Conservation (phyloP, 2,888 invertebrate genomes). For the Anthophora plumipes region DNA sequence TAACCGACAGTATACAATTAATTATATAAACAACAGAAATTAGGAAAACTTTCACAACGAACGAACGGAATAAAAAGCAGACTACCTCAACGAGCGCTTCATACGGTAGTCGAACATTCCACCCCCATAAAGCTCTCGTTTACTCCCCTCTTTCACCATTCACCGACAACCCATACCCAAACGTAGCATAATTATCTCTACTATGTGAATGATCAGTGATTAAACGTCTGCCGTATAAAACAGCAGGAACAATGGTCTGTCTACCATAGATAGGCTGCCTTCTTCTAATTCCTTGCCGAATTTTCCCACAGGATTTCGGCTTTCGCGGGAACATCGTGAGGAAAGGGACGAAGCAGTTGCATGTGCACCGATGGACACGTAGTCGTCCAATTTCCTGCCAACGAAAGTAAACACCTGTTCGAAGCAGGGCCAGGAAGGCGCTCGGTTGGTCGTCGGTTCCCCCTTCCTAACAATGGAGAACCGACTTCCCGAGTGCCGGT, state of each 20-base stretch:
- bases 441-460: constrained; percentile 65
- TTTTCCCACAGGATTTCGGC: constrained; percentile 28
- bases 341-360: constrained; percentile 6
- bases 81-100: no score
- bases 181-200: background rate
- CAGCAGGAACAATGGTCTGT: background rate
- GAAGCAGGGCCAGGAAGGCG: constrained; percentile 59
- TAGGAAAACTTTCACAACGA: background rate
- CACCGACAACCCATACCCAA: background rate
- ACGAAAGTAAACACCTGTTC: constrained; percentile 74
- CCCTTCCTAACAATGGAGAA: constrained; percentile 65
- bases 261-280: background rate
- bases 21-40: background rate
- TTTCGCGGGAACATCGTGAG: background rate
- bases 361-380: constrained; percentile 21
- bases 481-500: constrained; percentile 69
- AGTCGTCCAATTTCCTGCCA: constrained; percentile 53
- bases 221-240: background rate
- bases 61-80: no score
- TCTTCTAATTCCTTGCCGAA: background rate
- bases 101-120: no score
- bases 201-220: background rate
- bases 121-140: no score
- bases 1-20: background rate
- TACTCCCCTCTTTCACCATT: no score